Evolutionary conservation across 2,113 vertebrate genomes (phyloP).

Genomic region (Gopherus evgoodei): DNA sequence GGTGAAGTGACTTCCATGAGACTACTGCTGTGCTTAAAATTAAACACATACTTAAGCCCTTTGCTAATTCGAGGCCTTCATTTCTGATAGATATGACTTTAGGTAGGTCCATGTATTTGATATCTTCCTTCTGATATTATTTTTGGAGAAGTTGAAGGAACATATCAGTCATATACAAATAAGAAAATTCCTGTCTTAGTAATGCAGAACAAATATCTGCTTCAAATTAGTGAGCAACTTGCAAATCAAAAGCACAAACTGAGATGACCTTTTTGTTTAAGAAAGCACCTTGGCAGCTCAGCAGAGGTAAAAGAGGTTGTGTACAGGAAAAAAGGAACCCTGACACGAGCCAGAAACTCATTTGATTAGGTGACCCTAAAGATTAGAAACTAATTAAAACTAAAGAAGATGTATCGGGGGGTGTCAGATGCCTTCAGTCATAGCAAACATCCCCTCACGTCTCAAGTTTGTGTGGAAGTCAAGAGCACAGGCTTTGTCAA

Average conservation of each 20-base stretch:
- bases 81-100: background rate
- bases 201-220: slow-evolving; percentile 62
- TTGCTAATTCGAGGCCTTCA: slow-evolving; percentile 52
- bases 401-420: background rate
- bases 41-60: slow-evolving; percentile 8
- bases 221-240: slow-evolving; percentile 32
- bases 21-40: slow-evolving; percentile 53
- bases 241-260: slow-evolving; percentile 59
- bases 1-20: slow-evolving; percentile 21
- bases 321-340: background rate
- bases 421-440: slow-evolving; percentile 48
- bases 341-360: slow-evolving; percentile 29
- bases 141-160: slow-evolving; percentile 50
- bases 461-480: slow-evolving; percentile 49
- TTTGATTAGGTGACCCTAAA: slow-evolving; percentile 52
- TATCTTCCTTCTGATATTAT: slow-evolving; percentile 41
- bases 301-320: slow-evolving; percentile 21
- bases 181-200: slow-evolving; percentile 48
- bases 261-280: slow-evolving; percentile 49
- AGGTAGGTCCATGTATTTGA: slow-evolving; percentile 54
- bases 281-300: slow-evolving; percentile 43
- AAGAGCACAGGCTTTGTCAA: slow-evolving; percentile 21
- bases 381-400: slow-evolving; percentile 39
- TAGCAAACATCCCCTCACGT: slow-evolving; percentile 29
- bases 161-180: slow-evolving; percentile 22